Evolutionary conservation across 2,888 invertebrate species (phyloP).

Genomic region (Petrolisthes cinctipes): DNA sequence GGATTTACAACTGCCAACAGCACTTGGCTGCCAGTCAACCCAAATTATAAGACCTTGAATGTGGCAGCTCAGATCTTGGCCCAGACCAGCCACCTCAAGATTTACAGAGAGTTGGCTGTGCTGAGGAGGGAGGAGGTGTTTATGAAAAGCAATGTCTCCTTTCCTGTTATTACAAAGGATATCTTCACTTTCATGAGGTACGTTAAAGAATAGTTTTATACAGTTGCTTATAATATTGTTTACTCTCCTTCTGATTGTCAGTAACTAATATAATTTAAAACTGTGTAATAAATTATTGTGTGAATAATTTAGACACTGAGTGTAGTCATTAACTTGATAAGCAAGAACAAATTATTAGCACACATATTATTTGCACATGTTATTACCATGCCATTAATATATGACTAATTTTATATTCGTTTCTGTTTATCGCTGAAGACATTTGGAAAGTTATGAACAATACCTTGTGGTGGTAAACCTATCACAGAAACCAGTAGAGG

Average conservation of each 20-base stretch:
- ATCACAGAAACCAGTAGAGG: neutral
- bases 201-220: neutral
- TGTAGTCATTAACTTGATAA: neutral
- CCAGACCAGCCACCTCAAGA: conserved; percentile 73
- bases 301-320: no score
- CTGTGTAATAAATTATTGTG: no score
- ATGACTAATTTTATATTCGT: no score
- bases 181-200: conserved; percentile 64
- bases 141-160: conserved; percentile 50
- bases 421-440: neutral
- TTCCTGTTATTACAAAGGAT: conserved; percentile 48
- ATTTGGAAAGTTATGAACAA: neutral
- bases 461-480: conserved; percentile 23
- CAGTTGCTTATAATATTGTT: neutral
- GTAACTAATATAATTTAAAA: no score
- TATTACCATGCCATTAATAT: no score
- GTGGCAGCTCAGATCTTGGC: conserved; percentile 73
- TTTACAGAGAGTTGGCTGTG: conserved; percentile 75
- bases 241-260: neutral
- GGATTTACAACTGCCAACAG: conserved; percentile 74
- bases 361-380: neutral
- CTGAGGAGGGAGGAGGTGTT: conserved; percentile 71
- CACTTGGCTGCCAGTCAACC: conserved; percentile 80
- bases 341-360: neutral
- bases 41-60: conserved; percentile 76